Evolutionary conservation across 2,113 vertebrate genomes (phyloP).

Genomic region (Mesembrinibis cayennensis): DNA sequence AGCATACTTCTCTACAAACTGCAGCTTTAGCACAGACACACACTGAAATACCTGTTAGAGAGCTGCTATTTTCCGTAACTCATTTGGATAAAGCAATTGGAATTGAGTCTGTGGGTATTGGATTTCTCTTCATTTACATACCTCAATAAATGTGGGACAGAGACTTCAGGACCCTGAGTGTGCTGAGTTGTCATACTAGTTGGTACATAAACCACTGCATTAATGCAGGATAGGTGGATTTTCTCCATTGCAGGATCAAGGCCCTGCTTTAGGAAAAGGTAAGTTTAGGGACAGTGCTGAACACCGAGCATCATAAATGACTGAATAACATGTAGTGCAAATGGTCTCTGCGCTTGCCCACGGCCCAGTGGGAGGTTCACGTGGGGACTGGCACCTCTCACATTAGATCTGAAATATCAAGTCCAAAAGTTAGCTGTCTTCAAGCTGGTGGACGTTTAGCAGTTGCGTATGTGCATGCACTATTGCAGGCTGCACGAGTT

Average conservation of each 20-base stretch:
- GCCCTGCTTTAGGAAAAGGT: not conserved
- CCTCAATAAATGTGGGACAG: not conserved
- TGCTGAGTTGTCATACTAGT: not conserved
- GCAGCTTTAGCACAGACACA: not conserved
- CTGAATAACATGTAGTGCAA: not conserved
- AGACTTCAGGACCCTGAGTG: not conserved
- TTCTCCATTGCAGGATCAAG: not conserved
- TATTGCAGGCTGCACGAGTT: not conserved
- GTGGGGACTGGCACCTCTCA: not conserved
- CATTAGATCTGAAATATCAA: not conserved
- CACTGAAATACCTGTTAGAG: not conserved
- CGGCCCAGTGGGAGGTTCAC: not conserved
- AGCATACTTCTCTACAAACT: not conserved
- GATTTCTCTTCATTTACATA: not conserved
- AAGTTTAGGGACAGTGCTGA: not conserved
- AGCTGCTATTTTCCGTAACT: not conserved
- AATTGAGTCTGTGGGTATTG: not conserved
- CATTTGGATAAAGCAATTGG: not conserved
- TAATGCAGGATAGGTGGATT: not conserved
- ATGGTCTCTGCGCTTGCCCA: not conserved
- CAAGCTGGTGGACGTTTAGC: not conserved
- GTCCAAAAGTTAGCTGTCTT: not conserved
- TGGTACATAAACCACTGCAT: not conserved
- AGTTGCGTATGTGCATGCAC: accelerated
- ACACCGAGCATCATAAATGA: accelerated